phyloP scores from a whole-genome alignment of 2,113 vertebrate genomes.

The Dasyprocta punctata region DNA sequence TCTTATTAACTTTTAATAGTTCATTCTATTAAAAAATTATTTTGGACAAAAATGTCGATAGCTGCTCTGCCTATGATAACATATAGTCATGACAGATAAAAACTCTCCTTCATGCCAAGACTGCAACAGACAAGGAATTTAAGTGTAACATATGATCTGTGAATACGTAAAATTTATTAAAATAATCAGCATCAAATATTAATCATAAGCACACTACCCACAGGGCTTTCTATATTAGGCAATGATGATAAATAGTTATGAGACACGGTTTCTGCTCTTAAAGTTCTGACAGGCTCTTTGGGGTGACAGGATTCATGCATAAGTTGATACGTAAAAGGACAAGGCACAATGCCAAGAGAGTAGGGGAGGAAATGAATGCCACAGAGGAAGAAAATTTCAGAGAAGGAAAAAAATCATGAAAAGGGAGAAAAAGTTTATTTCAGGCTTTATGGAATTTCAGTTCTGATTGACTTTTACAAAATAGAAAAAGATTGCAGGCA shows the following conservation, averaged over 20 bases:
- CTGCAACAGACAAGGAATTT: conserved; percentile 1
- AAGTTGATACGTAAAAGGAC: conserved; percentile 56
- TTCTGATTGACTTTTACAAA: not conserved
- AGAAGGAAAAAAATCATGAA: not conserved
- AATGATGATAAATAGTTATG: conserved; percentile 58
- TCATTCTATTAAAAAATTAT: conserved; percentile 40
- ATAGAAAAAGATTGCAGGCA: not conserved
- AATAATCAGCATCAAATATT: conserved; percentile 56
- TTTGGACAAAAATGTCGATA: not conserved
- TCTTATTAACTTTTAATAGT: not conserved
- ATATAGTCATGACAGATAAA: conserved; percentile 8
- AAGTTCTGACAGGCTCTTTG: conserved; percentile 47
- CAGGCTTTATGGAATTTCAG: conserved; percentile 34
- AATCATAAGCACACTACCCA: conserved; percentile 52
- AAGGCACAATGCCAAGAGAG: conserved; percentile 41
- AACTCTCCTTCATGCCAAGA: not conserved
- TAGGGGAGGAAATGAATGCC: not conserved
- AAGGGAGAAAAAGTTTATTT: not conserved
- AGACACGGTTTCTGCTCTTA: conserved; percentile 54
- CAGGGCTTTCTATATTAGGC: conserved; percentile 19
- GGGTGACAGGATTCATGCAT: conserved; percentile 51
- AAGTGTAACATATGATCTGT: conserved; percentile 24
- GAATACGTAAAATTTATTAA: conserved; percentile 63
- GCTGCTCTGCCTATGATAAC: conserved; percentile 18
- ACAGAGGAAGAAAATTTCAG: not conserved